phyloP scores from a whole-genome alignment of 2,797 vertebrate species.

The Danio albolineatus region DNA sequence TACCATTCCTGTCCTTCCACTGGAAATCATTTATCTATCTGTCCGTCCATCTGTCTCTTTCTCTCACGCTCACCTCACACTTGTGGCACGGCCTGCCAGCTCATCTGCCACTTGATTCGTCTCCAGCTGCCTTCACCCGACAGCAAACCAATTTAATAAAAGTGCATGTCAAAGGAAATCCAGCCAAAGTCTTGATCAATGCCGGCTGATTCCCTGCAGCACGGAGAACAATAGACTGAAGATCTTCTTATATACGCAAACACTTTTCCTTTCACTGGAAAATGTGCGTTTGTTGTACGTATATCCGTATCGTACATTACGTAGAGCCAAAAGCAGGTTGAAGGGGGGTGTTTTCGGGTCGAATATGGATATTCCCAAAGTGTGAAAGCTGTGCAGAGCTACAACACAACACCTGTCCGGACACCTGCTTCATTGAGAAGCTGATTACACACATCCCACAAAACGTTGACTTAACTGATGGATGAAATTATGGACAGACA shows the following conservation, averaged over 20 bases:
- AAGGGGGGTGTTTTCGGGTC: neutral
- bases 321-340: neutral
- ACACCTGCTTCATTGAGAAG: constrained; percentile 35
- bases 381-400: neutral
- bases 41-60: constrained; percentile 48
- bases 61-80: constrained; percentile 36
- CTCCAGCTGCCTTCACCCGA: constrained; percentile 56
- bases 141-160: constrained; percentile 49
- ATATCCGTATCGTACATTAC: too few relatives aligned
- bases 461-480: constrained; percentile 27
- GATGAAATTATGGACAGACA: neutral
- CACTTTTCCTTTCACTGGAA: neutral
- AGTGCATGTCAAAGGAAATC: constrained; percentile 17
- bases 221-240: neutral
- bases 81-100: constrained; percentile 44
- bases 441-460: constrained; percentile 15
- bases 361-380: neutral
- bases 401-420: constrained; percentile 21
- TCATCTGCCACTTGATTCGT: constrained; percentile 58
- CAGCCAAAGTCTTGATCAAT: constrained; percentile 39
- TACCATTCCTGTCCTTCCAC: constrained; percentile 51
- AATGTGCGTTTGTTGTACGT: neutral
- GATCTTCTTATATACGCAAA: neutral
- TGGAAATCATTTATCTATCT: constrained; percentile 52
- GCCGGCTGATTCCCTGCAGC: neutral